Conservation (phyloP, 2,888 invertebrate species). For the Barypeithes pellucidus region DNA sequence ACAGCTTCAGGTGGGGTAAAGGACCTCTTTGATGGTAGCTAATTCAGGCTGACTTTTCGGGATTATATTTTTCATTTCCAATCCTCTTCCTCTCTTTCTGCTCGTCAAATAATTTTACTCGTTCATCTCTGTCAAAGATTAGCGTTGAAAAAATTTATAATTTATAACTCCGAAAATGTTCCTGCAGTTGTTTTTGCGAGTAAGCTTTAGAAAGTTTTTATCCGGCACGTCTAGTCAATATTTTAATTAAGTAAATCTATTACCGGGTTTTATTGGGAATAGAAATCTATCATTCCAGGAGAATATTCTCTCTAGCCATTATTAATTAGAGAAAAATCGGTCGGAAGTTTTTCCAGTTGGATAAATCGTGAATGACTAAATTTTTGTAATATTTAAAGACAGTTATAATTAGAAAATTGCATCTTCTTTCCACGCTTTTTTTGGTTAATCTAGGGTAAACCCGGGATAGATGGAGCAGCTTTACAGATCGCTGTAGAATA, state of each 20-base stretch:
- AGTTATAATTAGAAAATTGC: too few species aligned
- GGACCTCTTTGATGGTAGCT: constrained; percentile 61
- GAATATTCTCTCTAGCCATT: background rate
- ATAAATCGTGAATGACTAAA: too few species aligned
- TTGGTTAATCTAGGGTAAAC: too few species aligned
- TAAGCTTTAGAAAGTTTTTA: constrained; percentile 26
- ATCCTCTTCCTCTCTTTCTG: constrained; percentile 41
- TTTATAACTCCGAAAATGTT: constrained; percentile 41
- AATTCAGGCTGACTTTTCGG: constrained; percentile 58
- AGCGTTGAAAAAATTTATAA: constrained; percentile 42
- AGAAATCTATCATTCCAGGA: background rate
- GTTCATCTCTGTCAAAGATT: constrained; percentile 51
- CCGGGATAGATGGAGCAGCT: too few species aligned
- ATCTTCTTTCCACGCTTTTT: too few species aligned
- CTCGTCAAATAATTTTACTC: constrained; percentile 48
- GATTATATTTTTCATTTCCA: constrained; percentile 52
- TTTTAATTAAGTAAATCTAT: constrained; percentile 13
- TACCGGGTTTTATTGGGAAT: background rate
- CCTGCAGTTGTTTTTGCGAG: constrained; percentile 11
- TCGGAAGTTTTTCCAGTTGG: too few species aligned
- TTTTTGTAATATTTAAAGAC: too few species aligned
- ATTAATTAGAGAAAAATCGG: background rate
- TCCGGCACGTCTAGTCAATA: constrained; percentile 15
- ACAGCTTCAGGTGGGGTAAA: constrained; percentile 48
- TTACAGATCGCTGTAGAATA: too few species aligned